These are phyloP conservation scores for Hylaeus volcanicus DNA, from an alignment of 1,140 invertebrate species.

Conservation along the genomic window DNA sequence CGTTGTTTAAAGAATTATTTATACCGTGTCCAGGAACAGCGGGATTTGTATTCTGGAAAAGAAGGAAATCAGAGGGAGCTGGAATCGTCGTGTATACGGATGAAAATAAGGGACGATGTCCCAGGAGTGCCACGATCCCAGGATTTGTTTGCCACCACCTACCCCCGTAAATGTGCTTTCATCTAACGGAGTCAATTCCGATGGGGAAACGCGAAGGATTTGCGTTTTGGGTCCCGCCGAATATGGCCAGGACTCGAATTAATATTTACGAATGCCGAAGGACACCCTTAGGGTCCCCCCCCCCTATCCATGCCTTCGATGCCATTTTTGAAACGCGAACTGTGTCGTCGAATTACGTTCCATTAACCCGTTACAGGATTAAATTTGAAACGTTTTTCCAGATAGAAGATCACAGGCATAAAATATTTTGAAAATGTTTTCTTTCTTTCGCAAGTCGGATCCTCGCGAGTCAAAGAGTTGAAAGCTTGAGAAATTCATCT, in stretches of 20 bases:
- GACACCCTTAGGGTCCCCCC: not conserved
- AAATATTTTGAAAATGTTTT: too few species aligned
- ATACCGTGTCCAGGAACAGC: conserved; percentile 26
- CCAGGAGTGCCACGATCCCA: conserved; percentile 51
- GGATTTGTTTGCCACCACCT: conserved; percentile 59
- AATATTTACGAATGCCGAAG: conserved; percentile 55
- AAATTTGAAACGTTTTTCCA: not conserved
- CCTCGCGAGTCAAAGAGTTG: too few species aligned
- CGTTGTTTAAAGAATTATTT: conserved; percentile 25
- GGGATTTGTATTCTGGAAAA: conserved; percentile 4
- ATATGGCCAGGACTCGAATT: conserved; percentile 44
- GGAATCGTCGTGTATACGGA: conserved; percentile 21
- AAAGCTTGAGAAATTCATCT: too few species aligned
- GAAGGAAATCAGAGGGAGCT: conserved; percentile 17
- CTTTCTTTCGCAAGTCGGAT: too few species aligned
- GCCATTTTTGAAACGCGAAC: conserved; percentile 17
- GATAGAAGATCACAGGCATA: not conserved
- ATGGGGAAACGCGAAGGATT: conserved; percentile 33
- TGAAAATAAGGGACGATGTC: conserved; percentile 47
- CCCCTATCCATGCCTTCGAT: not conserved
- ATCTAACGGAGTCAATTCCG: conserved; percentile 47
- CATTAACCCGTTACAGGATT: not conserved
- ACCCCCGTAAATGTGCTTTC: conserved; percentile 52
- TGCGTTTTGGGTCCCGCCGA: conserved; percentile 30
- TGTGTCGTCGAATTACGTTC: not conserved